A percentile compares a stretch with the other conserved stretches of the same genome.
These are phyloP conservation scores for Drosophila mettleri DNA, from an alignment of 2,888 invertebrate genomes.

Conservation along the genomic window DNA sequence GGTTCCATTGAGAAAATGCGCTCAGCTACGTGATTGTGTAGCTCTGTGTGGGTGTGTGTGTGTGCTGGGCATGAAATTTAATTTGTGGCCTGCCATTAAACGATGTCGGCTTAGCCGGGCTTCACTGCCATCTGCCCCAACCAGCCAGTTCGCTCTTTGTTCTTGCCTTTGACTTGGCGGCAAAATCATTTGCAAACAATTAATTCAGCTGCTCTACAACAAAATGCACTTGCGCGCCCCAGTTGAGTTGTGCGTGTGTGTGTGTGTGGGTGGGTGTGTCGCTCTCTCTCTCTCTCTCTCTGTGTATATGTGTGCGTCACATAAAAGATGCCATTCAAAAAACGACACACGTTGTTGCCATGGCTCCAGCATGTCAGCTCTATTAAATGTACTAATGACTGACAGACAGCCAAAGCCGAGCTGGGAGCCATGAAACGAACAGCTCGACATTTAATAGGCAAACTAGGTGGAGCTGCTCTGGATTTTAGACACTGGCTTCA, in stretches of 20 bases:
- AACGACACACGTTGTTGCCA: conserved; percentile 33
- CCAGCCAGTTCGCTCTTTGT: neutral
- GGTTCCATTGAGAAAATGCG: conserved; percentile 30
- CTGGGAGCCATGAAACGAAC: conserved; percentile 20
- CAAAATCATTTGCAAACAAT: conserved; percentile 63
- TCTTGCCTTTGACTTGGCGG: conserved; percentile 16
- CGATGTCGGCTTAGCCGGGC: conserved; percentile 20
- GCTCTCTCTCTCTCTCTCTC: neutral
- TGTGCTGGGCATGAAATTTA: conserved; percentile 45
- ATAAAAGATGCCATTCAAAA: conserved; percentile 42
- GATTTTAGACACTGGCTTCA: conserved; percentile 11
- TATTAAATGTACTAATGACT: conserved; percentile 64
- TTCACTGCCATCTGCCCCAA: neutral
- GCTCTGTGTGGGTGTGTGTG: neutral
- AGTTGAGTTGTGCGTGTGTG: conserved; percentile 18
- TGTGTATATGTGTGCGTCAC: neutral
- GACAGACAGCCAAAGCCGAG: conserved; percentile 28
- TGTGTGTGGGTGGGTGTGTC: neutral
- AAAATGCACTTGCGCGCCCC: conserved; percentile 50
- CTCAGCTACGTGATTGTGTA: conserved; percentile 42
- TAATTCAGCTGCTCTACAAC: conserved; percentile 48
- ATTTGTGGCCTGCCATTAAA: conserved; percentile 56
- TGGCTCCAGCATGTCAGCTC: conserved; percentile 38
- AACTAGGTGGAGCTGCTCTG: conserved; percentile 18
- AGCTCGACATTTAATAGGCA: conserved; percentile 34